These are phyloP conservation scores for Thelaira solivaga DNA, from an alignment of 2,888 invertebrate species.

Conservation along the genomic window DNA sequence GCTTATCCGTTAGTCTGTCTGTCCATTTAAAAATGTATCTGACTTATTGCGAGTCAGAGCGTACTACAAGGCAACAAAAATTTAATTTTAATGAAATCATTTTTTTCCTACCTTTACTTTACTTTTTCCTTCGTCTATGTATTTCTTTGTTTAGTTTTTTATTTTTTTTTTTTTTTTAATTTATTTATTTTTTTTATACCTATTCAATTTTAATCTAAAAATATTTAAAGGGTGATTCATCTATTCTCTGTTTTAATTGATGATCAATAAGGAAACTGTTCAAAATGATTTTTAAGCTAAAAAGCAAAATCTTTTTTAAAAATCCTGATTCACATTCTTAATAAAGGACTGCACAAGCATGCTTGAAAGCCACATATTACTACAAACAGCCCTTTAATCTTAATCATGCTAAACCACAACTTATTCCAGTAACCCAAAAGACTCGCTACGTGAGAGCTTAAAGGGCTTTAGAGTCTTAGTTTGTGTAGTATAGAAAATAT, in stretches of 20 bases:
- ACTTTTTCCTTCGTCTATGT: slow-evolving; percentile 32
- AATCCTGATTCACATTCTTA: too few species aligned
- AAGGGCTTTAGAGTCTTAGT: too few species aligned
- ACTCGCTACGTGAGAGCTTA: too few species aligned
- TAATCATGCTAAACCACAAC: too few species aligned
- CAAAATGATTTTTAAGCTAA: too few species aligned
- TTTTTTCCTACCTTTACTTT: slow-evolving; percentile 28
- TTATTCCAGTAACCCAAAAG: too few species aligned
- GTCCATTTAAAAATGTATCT: not conserved
- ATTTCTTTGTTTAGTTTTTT: slow-evolving; percentile 12
- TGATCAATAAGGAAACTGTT: too few species aligned
- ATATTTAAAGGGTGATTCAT: not conserved
- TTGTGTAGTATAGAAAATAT: too few species aligned
- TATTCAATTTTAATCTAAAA: slow-evolving; percentile 31
- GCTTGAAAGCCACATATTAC: too few species aligned
- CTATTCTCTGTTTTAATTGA: not conserved
- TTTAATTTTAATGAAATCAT: slow-evolving; percentile 44
- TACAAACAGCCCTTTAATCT: too few species aligned
- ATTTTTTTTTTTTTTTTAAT: slow-evolving; percentile 15
- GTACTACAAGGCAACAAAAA: slow-evolving; percentile 49
- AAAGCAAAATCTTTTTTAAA: too few species aligned
- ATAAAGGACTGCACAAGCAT: too few species aligned
- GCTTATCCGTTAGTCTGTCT: not conserved
- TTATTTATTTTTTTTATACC: not conserved
- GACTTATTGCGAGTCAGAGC: not conserved